phyloP scores from a whole-genome alignment of 1,140 invertebrate species.

The Atopsyche davidsoni region DNA sequence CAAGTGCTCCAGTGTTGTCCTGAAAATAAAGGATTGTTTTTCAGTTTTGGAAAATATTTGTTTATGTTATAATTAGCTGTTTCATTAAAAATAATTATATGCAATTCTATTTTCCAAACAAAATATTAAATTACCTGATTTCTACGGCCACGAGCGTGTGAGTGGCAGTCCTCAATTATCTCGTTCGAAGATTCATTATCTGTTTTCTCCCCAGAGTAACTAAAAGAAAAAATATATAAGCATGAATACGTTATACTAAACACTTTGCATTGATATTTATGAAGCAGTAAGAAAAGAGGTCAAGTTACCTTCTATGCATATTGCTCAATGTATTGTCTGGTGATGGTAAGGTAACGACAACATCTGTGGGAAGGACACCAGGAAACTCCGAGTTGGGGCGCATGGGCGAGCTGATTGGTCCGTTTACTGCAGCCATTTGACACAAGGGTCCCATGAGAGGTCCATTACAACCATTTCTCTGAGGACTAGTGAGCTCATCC shows the following conservation, averaged over 20 bases:
- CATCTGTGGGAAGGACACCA: slow-evolving; percentile 45
- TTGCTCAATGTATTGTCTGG: slow-evolving; percentile 34
- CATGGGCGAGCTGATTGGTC: slow-evolving; percentile 28
- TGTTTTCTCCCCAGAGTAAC: slow-evolving; percentile 37
- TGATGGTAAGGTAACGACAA: slow-evolving; percentile 43
- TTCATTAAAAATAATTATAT: slow-evolving; percentile 3
- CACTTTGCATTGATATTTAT: slow-evolving; percentile 3
- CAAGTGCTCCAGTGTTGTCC: slow-evolving; percentile 19
- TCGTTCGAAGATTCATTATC: slow-evolving; percentile 32
- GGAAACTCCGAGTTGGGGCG: slow-evolving; percentile 38
- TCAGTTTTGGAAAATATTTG: background rate
- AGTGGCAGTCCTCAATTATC: slow-evolving; percentile 28
- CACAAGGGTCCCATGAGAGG: slow-evolving; percentile 3
- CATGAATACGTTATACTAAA: too few species aligned
- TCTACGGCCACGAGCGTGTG: slow-evolving; percentile 20
- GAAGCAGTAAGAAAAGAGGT: background rate
- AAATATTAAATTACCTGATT: slow-evolving; percentile 20
- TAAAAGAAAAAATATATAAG: slow-evolving; percentile 32
- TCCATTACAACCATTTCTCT: slow-evolving; percentile 27
- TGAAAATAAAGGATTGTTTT: too few species aligned
- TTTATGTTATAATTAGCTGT: background rate
- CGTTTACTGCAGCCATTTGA: slow-evolving; percentile 15
- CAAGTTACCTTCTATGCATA: slow-evolving; percentile 29
- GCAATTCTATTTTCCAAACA: background rate
- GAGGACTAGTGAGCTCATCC: slow-evolving; percentile 31